Base-by-base conservation (phyloP, 1,140 invertebrate genomes). In the Lasioglossum baleicum region DNA sequence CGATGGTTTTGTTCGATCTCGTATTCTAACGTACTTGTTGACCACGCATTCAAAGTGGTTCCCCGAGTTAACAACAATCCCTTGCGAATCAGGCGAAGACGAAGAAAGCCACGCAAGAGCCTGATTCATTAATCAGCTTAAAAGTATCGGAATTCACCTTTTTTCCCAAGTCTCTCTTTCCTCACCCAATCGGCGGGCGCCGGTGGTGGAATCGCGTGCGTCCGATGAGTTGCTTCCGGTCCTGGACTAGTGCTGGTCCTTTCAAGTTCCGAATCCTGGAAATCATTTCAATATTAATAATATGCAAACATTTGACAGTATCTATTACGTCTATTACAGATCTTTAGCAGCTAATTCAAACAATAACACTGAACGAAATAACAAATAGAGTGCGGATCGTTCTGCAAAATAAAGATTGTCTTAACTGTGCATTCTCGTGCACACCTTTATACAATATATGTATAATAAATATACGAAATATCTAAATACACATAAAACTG, bases 101-200 rank as follows among this genome's bases (percentile, higher is more conserved):
- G 48, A 48, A 56, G 60, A 75, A 75, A 51, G 67, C 42, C 61
- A 67, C 8, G 20, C 64, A 26, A 22, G 61, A 75, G 26, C 75
- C 58, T 56, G 60, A 56, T 10, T 53, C 60, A 17, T 65, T 61
- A 66, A 42, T 76, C 66, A 65, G 66, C 81, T 94, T 95, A 98
- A 94, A 99, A 98, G 93, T 99, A 99, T 93, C 98, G 95, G 92
- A 99, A 98, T 95, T 98, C 98, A 94, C 98, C 98, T 95, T 98
- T 98, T 94, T 98, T 98, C 92, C 97, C 98, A 87, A 97, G 95
- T 84, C 97, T 95, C 91, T 98, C 96, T 90, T 96, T 96, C 84
- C 96, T 95, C 81, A 97, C 96, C 96, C 96, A 96, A 89, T 97
- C 97, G 22, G 96, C 95, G 6, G 94, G 93, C n/a, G 95, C 94